These are phyloP conservation scores for Fragum fragum DNA, from an alignment of 2,888 invertebrate species.

Conservation along the genomic window DNA sequence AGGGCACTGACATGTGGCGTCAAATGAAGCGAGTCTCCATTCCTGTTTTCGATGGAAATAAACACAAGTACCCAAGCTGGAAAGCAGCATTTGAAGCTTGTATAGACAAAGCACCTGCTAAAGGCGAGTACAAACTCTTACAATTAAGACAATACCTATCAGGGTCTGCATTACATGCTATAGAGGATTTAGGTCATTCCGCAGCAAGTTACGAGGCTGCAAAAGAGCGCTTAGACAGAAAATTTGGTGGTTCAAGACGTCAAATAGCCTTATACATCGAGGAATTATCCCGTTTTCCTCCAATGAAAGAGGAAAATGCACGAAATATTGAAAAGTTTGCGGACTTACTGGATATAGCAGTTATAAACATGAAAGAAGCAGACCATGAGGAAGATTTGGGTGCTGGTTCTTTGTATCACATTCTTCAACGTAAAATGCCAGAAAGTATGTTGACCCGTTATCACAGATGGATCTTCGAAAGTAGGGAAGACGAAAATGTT, in stretches of 20 bases:
- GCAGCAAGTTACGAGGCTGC: constrained; percentile 22
- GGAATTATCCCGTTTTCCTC: constrained; percentile 4
- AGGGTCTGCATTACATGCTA: neutral
- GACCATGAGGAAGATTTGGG: constrained; percentile 10
- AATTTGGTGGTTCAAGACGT: constrained; percentile 2
- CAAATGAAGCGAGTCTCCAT: constrained; percentile 10
- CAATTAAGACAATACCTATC: neutral
- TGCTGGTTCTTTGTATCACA: constrained; percentile 4
- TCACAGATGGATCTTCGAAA: constrained; percentile 44
- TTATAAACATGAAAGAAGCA: constrained; percentile 16
- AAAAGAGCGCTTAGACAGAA: neutral
- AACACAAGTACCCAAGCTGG: neutral
- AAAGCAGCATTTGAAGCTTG: constrained; percentile 16
- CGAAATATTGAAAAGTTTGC: neutral
- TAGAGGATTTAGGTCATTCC: constrained; percentile 4
- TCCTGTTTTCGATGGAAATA: constrained; percentile 4
- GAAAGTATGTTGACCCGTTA: constrained; percentile 44
- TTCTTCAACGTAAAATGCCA: constrained; percentile 24
- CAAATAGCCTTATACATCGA: constrained; percentile 3
- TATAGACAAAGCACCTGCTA: constrained; percentile 3
- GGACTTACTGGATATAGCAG: constrained; percentile 2
- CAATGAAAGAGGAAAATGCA: constrained; percentile 6
- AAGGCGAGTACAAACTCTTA: constrained; percentile 8
- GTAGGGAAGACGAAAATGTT: constrained; percentile 24
- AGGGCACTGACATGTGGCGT: constrained; percentile 4